These are phyloP conservation scores for Chaetops frenatus DNA, from an alignment of 2,113 vertebrate species.

Conservation along the genomic window DNA sequence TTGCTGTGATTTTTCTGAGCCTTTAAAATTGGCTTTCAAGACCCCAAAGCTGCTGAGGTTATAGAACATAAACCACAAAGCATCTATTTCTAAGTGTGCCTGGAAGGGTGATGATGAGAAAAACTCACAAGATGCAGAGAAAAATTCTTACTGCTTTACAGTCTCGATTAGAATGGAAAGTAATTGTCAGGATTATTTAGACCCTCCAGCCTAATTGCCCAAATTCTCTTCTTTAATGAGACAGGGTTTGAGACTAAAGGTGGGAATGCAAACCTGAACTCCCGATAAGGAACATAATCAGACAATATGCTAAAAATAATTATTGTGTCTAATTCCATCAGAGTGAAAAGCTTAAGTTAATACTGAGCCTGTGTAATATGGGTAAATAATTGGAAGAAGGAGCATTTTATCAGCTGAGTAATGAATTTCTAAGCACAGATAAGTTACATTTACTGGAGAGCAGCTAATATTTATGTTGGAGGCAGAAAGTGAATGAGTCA, in stretches of 20 bases:
- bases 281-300: not conserved
- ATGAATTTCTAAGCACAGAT: not conserved
- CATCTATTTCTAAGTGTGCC: not conserved
- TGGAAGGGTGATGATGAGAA: not conserved
- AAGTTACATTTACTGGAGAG: not conserved
- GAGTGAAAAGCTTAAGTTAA: not conserved
- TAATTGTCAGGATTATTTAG: not conserved
- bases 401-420: not conserved
- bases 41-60: not conserved
- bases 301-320: not conserved
- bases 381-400: not conserved
- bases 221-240: not conserved
- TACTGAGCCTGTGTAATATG: not conserved
- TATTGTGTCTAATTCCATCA: not conserved
- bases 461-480: not conserved
- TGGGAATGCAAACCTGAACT: not conserved
- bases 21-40: conserved; percentile 27
- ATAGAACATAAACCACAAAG: not conserved
- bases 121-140: not conserved
- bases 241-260: not conserved
- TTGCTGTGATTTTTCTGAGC: conserved; percentile 25
- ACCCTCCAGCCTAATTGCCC: not conserved
- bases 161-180: not conserved
- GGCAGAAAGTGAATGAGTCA: not conserved
- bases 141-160: not conserved